Base-by-base conservation (phyloP, 1,140 invertebrate species). In the Anoplophora glabripennis region DNA sequence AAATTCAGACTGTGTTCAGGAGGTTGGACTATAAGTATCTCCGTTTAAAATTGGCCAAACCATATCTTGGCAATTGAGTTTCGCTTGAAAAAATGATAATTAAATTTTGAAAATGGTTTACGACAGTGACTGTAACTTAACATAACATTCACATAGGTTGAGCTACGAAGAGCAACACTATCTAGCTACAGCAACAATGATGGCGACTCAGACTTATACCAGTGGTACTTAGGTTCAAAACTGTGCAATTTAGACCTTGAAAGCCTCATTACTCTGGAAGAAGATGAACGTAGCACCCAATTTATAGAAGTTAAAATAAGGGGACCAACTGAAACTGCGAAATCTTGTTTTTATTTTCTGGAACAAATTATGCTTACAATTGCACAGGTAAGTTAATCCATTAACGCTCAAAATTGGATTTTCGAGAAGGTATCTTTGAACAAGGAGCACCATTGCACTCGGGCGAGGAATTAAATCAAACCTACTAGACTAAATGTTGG, bases 171-270 rank as follows among this genome's bases (percentile, higher is more conserved):
- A 49, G 80, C 79, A 69, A 78, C 79, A 35, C 75, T 79, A 4
- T 77, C 79, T 51, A 72, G 77, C 66, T 84, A 67, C 14, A 63
- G 59, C 15, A 69, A 66, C 49, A 64, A 75, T 80, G 21, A 28
- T 5, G 21, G 21, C 21, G 88, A 87, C 66, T 78, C 77, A 37
- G 89, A 92, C 75, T 75, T 93, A 9, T 88, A 89, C 64, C 90
- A 93, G 71, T 93, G 90, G 89, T 84, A 83, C 72, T 79, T 85
- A 51, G 89, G 89, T 11, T 88, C 86, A n/a, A 91, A 91, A 74
- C 80, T 90, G 51, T 88, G 85, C 66, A 84, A 85, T 49, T 85
- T 86, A 1, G 79, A 82, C 35, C 79, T 90, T 48, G 89, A 93
- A 74, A 86, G 86, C 57, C 77, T 92, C 15, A 77, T 92, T 10